Conservation (phyloP, 2,113 vertebrate species). For the Melanerpes formicivorus region DNA sequence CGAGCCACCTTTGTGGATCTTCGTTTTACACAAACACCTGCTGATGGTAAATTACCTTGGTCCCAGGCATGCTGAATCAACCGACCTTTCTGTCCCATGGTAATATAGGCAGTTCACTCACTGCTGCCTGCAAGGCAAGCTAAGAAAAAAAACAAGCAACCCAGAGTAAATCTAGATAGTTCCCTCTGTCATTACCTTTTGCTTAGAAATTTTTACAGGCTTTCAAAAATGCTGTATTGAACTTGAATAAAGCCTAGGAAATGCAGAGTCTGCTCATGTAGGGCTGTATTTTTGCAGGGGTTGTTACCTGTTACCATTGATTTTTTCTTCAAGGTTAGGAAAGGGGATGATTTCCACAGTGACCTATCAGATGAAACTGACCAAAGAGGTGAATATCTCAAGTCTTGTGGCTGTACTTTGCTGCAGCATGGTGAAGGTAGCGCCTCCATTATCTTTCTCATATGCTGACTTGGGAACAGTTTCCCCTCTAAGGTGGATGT, state of each 20-base stretch:
- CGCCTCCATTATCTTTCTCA: not conserved
- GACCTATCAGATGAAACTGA: not conserved
- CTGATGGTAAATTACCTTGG: no score
- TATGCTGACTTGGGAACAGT: not conserved
- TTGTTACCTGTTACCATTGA: not conserved
- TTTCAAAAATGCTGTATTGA: not conserved
- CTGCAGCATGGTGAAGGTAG: not conserved
- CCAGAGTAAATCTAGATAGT: not conserved
- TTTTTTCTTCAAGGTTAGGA: not conserved
- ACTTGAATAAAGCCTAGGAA: not conserved
- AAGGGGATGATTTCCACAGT: not conserved
- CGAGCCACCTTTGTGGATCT: no score
- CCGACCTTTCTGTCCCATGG: no score
- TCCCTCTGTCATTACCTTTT: not conserved
- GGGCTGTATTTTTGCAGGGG: not conserved
- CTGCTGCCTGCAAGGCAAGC: not conserved
- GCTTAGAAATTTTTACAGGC: not conserved
- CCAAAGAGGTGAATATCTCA: not conserved
- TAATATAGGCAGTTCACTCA: not conserved
- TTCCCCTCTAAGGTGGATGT: not conserved
- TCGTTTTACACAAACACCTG: no score
- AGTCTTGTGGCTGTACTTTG: not conserved
- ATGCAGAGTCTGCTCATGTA: not conserved
- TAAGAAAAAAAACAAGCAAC: not conserved
- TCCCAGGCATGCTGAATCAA: no score